Percentiles rank a stretch among this genome's conserved stretches.
phyloP scores from a whole-genome alignment of 2,888 invertebrate species.

The Drosophila bunnanda region DNA sequence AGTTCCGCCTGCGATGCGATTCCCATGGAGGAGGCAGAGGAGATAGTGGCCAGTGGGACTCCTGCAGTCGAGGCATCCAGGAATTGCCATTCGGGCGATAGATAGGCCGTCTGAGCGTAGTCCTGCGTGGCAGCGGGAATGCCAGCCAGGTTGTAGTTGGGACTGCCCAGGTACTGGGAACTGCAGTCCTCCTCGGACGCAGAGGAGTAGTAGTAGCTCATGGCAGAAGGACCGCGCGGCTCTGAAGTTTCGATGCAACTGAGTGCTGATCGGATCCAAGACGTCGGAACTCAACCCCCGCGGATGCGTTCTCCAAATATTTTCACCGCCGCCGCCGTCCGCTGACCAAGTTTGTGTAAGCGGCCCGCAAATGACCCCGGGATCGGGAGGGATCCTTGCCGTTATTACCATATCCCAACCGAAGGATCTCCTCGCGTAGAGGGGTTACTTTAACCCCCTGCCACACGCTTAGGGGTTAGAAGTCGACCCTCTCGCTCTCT shows the following conservation, averaged over 20 bases:
- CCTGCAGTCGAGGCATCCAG: slow-evolving; percentile 37
- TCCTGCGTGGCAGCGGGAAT: slow-evolving; percentile 20
- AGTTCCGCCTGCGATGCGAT: neutral
- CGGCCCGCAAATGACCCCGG: slow-evolving; percentile 76
- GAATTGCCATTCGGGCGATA: slow-evolving; percentile 69
- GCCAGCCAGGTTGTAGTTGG: slow-evolving; percentile 65
- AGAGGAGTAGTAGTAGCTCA: slow-evolving; percentile 80
- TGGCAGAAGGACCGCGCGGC: slow-evolving; percentile 57
- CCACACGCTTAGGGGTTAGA: slow-evolving; percentile 68
- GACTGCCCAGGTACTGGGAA: slow-evolving; percentile 81
- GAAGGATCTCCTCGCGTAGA: slow-evolving; percentile 59
- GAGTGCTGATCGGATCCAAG: slow-evolving; percentile 51
- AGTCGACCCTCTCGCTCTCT: slow-evolving; percentile 8
- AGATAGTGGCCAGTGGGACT: slow-evolving; percentile 9
- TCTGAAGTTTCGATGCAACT: slow-evolving; percentile 68
- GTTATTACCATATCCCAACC: slow-evolving; percentile 71
- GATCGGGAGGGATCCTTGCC: slow-evolving; percentile 72
- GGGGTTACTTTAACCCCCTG: slow-evolving; percentile 54
- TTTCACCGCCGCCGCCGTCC: slow-evolving; percentile 62
- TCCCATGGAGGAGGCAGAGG: slow-evolving; percentile 8
- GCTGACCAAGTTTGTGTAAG: slow-evolving; percentile 71
- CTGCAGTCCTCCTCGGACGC: slow-evolving; percentile 79
- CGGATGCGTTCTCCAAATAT: slow-evolving; percentile 66
- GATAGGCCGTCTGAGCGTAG: slow-evolving; percentile 41
- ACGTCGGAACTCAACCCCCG: slow-evolving; percentile 61